phyloP scores from a whole-genome alignment of 2,888 invertebrate species.

The Acronicta aceris region DNA sequence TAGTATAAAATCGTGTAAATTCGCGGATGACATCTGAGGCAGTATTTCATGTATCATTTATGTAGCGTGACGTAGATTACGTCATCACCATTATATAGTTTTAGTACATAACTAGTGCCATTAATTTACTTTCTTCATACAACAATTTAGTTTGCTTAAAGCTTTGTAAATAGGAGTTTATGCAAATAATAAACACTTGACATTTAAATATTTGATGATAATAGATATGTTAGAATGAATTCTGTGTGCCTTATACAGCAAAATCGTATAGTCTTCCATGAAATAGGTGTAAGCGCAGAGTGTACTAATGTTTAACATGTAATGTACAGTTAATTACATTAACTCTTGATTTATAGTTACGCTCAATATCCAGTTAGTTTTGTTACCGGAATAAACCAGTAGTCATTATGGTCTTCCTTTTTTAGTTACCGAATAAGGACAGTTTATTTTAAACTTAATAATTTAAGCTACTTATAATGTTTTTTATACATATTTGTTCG shows the following conservation, averaged over 20 bases:
- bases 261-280: conserved; percentile 86
- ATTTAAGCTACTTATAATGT: conserved; percentile 17
- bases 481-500: conserved; percentile 23
- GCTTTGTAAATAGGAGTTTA: conserved; percentile 51
- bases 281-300: conserved; percentile 35
- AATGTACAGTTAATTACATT: conserved; percentile 34
- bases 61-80: conserved; percentile 59
- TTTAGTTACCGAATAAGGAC: conserved; percentile 75
- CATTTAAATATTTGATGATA: conserved; percentile 40
- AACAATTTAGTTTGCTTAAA: conserved; percentile 38
- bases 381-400: conserved; percentile 75
- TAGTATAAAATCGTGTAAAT: conserved; percentile 69
- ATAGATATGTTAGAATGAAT: conserved; percentile 59
- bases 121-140: conserved; percentile 58
- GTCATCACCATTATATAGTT: conserved; percentile 59
- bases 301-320: conserved; percentile 38
- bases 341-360: conserved; percentile 41
- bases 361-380: conserved; percentile 62
- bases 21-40: conserved; percentile 85
- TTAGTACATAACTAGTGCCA: conserved; percentile 68
- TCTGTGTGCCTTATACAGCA: conserved; percentile 86
- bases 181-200: conserved; percentile 33
- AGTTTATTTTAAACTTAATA: conserved; percentile 43
- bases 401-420: conserved; percentile 74
- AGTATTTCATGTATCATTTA: conserved; percentile 82